phyloP scores from a whole-genome alignment of 2,797 vertebrate species.

The Gila robusta region DNA sequence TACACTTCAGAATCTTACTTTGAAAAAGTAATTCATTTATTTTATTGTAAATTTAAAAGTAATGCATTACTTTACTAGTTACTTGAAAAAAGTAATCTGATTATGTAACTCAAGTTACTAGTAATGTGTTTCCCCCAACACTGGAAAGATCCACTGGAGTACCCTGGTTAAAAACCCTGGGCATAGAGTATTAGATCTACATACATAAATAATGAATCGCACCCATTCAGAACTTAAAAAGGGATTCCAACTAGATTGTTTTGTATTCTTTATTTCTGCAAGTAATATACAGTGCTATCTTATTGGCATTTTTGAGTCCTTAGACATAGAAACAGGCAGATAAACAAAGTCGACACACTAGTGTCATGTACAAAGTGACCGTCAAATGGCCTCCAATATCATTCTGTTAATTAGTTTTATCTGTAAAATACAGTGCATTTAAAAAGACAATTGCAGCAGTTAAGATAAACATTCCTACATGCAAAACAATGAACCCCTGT shows the following conservation, averaged over 20 bases:
- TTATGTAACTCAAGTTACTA: no score
- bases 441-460: conserved; percentile 61
- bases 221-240: neutral
- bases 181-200: neutral
- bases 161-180: neutral
- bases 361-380: conserved; percentile 51
- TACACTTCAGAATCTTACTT: no score
- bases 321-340: conserved; percentile 64
- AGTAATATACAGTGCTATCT: conserved; percentile 50
- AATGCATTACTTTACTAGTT: neutral
- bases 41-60: neutral
- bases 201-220: neutral
- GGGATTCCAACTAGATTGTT: neutral
- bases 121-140: no score
- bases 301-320: conserved; percentile 44
- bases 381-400: conserved; percentile 55
- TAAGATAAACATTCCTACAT: conserved; percentile 65
- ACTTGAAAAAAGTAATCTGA: no score
- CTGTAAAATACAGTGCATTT: conserved; percentile 60
- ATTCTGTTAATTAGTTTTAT: conserved; percentile 57
- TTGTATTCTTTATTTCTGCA: conserved; percentile 59
- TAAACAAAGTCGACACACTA: conserved; percentile 55
- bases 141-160: neutral
- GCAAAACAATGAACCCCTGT: conserved; percentile 56
- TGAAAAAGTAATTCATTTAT: no score